Conservation (phyloP, 1,140 invertebrate genomes). For the Whitmania pigra region DNA sequence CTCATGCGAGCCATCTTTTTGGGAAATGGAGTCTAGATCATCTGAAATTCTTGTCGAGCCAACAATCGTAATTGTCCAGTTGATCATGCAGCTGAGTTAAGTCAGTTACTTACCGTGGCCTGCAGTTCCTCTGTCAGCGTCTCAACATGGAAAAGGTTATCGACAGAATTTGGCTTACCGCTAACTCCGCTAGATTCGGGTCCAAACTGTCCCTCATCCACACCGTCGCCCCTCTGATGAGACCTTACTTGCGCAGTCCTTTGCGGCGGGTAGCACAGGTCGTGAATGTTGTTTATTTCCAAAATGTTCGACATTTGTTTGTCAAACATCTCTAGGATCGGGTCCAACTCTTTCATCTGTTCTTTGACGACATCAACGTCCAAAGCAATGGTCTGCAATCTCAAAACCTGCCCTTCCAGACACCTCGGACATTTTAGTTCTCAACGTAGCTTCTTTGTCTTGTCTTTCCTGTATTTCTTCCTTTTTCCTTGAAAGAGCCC, state of each 20-base stretch:
- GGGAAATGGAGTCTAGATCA: neutral
- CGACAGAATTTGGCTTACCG: conserved; percentile 74
- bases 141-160: conserved; percentile 68
- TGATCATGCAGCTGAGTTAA: conserved; percentile 48
- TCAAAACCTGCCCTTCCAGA: neutral
- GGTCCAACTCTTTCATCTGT: conserved; percentile 12
- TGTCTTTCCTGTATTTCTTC: neutral
- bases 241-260: neutral
- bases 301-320: neutral
- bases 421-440: neutral
- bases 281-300: conserved; percentile 1
- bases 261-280: neutral
- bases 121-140: conserved; percentile 70
- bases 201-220: conserved; percentile 39
- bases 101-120: conserved; percentile 63
- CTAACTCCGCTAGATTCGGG: conserved; percentile 77
- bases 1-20: neutral
- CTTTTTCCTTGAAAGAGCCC: neutral
- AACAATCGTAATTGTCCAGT: neutral
- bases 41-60: neutral
- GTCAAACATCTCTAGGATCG: neutral
- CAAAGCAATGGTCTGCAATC: neutral
- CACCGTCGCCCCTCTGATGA: neutral
- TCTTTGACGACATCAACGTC: conserved; percentile 5
- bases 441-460: neutral